A percentile compares a stretch with the other conserved stretches of the same genome.
These are phyloP conservation scores for Ecliptopera silaceata DNA, from an alignment of 2,888 invertebrate genomes.

Conservation along the genomic window DNA sequence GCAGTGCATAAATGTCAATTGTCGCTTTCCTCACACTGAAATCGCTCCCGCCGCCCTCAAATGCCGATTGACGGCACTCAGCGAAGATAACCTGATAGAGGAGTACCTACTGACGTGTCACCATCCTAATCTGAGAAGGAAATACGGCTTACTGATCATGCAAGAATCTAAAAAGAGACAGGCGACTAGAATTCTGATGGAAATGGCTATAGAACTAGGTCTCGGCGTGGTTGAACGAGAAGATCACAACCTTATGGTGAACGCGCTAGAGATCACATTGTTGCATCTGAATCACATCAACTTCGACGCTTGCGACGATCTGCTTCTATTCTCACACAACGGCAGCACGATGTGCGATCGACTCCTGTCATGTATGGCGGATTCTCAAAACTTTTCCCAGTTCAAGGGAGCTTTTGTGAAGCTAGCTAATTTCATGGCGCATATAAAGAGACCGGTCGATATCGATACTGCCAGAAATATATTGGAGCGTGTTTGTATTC, in stretches of 20 bases:
- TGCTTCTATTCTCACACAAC: conserved; percentile 41
- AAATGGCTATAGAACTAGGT: conserved; percentile 58
- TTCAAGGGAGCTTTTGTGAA: conserved; percentile 63
- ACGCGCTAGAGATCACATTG: conserved; percentile 51
- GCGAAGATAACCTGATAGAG: conserved; percentile 48
- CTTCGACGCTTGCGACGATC: conserved; percentile 47
- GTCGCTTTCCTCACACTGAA: conserved; percentile 49
- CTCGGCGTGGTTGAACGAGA: conserved; percentile 33
- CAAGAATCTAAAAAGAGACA: conserved; percentile 53
- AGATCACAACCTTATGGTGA: conserved; percentile 38
- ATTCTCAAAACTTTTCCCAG: conserved; percentile 67
- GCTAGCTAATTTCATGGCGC: conserved; percentile 54
- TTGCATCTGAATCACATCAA: conserved; percentile 55
- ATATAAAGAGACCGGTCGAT: conserved; percentile 43
- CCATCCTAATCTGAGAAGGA: conserved; percentile 40
- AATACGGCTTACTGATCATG: conserved; percentile 51
- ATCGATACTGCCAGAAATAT: conserved; percentile 51
- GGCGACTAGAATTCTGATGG: conserved; percentile 52
- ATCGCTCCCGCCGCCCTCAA: conserved; percentile 33
- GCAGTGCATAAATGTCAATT: conserved; percentile 49
- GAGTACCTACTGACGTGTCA: conserved; percentile 55
- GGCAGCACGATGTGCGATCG: conserved; percentile 50
- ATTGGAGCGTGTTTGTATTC: conserved; percentile 63
- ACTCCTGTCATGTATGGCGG: conserved; percentile 56
- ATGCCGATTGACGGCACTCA: conserved; percentile 35